These are phyloP conservation scores for Brassicogethes aeneus DNA, from an alignment of 2,888 invertebrate species.

Conservation along the genomic window DNA sequence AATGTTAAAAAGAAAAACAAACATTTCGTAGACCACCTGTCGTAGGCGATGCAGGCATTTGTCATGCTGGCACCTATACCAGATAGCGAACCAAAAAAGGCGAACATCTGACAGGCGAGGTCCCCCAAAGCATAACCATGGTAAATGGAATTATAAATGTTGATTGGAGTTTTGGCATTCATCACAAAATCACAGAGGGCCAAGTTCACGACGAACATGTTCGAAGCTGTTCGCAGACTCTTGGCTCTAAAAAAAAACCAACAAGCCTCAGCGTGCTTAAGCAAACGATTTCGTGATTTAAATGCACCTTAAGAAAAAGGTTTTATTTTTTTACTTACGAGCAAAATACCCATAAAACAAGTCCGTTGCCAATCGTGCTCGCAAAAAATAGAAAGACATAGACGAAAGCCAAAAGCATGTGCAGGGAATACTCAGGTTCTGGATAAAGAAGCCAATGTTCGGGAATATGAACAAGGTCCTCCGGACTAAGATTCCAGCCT, in stretches of 20 bases:
- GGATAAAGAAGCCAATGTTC: slow-evolving; percentile 74
- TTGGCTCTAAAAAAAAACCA: slow-evolving; percentile 64
- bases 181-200: slow-evolving; percentile 78
- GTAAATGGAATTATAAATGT: slow-evolving; percentile 76
- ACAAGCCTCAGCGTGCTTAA: slow-evolving; percentile 63
- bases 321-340: slow-evolving; percentile 74
- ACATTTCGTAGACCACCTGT: no score
- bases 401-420: slow-evolving; percentile 68
- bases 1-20: no score
- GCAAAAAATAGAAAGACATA: slow-evolving; percentile 68
- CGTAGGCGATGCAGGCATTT: slow-evolving; percentile 79
- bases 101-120: slow-evolving; percentile 69
- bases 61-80: slow-evolving; percentile 75
- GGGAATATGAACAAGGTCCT: slow-evolving; percentile 66
- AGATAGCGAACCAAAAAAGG: slow-evolving; percentile 64
- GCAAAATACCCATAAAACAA: slow-evolving; percentile 77
- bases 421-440: slow-evolving; percentile 73
- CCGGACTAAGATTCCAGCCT: slow-evolving; percentile 70
- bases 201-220: slow-evolving; percentile 74
- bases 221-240: slow-evolving; percentile 68
- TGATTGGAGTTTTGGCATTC: slow-evolving; percentile 80
- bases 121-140: slow-evolving; percentile 67
- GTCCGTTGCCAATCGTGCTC: slow-evolving; percentile 64
- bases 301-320: slow-evolving; percentile 79
- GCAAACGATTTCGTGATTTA: slow-evolving; percentile 73